Percentiles rank a stretch among this genome's conserved stretches.
phyloP scores from a whole-genome alignment of 2,888 invertebrate genomes.

The Dascillus cervinus region DNA sequence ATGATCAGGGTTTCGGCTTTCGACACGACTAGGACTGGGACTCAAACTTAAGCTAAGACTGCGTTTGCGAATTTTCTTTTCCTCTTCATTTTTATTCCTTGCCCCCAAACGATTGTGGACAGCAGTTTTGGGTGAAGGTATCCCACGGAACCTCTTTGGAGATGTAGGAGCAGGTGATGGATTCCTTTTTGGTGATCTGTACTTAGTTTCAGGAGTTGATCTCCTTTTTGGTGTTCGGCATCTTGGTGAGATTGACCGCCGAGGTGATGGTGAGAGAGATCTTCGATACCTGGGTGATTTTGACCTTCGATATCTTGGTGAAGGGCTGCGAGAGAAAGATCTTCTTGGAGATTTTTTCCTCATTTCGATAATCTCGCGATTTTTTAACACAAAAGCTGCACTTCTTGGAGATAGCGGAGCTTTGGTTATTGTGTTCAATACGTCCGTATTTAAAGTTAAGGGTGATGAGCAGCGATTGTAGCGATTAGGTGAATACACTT shows the following conservation, averaged over 20 bases:
- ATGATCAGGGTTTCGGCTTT: no score
- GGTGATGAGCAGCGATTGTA: conserved; percentile 34
- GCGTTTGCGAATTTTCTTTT: conserved; percentile 7
- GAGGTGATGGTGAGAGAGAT: conserved; percentile 7
- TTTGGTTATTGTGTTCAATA: conserved; percentile 26
- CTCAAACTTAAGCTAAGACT: conserved; percentile 17
- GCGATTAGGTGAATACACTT: conserved; percentile 16
- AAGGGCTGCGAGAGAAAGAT: conserved; percentile 40
- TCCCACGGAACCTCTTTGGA: conserved; percentile 2
- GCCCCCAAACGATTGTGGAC: conserved; percentile 27
- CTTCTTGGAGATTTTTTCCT: conserved; percentile 36
- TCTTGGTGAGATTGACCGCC: conserved; percentile 17
- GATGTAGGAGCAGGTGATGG: conserved; percentile 6
- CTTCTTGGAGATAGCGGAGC: conserved; percentile 41
- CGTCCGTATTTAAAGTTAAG: conserved; percentile 32
- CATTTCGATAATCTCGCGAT: conserved; percentile 40
- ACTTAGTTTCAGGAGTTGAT: conserved; percentile 7
- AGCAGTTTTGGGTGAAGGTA: conserved; percentile 16
- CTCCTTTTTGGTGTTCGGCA: conserved; percentile 20
- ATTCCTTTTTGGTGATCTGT: conserved; percentile 8
- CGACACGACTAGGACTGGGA: conserved; percentile 20
- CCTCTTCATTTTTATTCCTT: not conserved
- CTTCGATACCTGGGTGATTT: conserved; percentile 23
- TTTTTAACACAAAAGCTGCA: conserved; percentile 41
- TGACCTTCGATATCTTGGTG: conserved; percentile 28